Evolutionary conservation across 1,140 invertebrate species (phyloP).

Genomic region (Drosophila pruinosa): DNA sequence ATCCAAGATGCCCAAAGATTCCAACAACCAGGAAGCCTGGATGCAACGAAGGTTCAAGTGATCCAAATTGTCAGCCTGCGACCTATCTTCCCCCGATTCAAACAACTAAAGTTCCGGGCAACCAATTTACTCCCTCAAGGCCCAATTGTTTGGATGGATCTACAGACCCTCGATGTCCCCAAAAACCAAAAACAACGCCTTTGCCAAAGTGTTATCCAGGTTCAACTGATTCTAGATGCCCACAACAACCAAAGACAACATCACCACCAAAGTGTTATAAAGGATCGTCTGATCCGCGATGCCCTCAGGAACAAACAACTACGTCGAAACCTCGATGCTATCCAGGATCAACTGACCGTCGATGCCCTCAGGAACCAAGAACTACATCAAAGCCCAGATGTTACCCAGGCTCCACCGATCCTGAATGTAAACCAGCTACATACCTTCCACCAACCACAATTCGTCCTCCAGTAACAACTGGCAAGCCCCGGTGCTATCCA

Average conservation of each 20-base stretch:
- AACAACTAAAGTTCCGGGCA: conserved; percentile 46
- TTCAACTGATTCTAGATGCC: conserved; percentile 16
- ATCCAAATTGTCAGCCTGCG: conserved; percentile 42
- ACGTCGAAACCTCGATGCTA: conserved; percentile 65
- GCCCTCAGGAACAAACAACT: conserved; percentile 36
- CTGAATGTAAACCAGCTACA: conserved; percentile 68
- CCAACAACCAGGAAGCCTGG: conserved; percentile 72
- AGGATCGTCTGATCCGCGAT: conserved; percentile 77
- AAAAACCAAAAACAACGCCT: conserved; percentile 4
- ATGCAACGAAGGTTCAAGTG: conserved; percentile 28
- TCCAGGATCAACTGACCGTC: conserved; percentile 65
- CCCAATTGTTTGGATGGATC: conserved; percentile 33
- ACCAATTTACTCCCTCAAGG: conserved; percentile 8
- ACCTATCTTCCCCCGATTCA: conserved; percentile 32
- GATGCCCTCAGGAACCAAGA: background rate
- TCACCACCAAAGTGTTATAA: conserved; percentile 61
- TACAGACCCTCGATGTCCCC: conserved; percentile 20
- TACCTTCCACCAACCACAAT: conserved; percentile 42
- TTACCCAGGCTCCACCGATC: conserved; percentile 65
- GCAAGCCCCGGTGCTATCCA: conserved; percentile 66
- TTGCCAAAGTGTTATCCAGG: conserved; percentile 1
- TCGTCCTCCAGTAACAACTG: conserved; percentile 76
- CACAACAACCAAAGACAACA: conserved; percentile 29
- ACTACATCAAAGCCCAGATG: background rate
- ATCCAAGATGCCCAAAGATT: conserved; percentile 77